phyloP scores from a whole-genome alignment of 2,888 invertebrate genomes.

The Incurvaria masculella region DNA sequence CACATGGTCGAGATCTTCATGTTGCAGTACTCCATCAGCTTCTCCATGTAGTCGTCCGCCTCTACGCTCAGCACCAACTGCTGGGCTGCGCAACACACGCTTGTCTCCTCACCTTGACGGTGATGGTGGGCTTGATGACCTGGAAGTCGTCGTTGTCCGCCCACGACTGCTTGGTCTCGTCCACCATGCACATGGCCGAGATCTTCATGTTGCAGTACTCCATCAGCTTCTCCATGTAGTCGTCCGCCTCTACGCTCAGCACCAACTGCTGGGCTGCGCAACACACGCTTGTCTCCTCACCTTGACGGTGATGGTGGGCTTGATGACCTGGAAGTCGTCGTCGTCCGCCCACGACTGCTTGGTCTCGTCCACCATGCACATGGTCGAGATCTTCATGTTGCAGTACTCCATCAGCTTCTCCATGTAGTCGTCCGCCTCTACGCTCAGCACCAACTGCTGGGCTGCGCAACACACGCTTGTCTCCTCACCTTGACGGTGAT shows the following conservation, averaged over 20 bases:
- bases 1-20: constrained; percentile 77
- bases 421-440: constrained; percentile 68
- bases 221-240: constrained; percentile 74
- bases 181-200: constrained; percentile 72
- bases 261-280: no score
- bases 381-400: constrained; percentile 74
- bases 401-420: constrained; percentile 78
- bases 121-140: constrained; percentile 68
- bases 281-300: no score
- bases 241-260: no score
- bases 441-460: no score
- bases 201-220: constrained; percentile 80
- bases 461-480: no score
- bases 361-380: constrained; percentile 75
- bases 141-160: constrained; percentile 81
- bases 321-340: constrained; percentile 76
- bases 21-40: constrained; percentile 75
- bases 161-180: constrained; percentile 82
- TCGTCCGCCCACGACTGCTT: constrained; percentile 80
- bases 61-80: no score
- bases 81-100: no score
- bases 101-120: constrained; percentile 64
- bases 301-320: constrained; percentile 66
- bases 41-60: constrained; percentile 73
- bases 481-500: constrained; percentile 65